Evolutionary conservation across 2,113 vertebrate genomes (phyloP).

Genomic region (Podocnemis expansa): DNA sequence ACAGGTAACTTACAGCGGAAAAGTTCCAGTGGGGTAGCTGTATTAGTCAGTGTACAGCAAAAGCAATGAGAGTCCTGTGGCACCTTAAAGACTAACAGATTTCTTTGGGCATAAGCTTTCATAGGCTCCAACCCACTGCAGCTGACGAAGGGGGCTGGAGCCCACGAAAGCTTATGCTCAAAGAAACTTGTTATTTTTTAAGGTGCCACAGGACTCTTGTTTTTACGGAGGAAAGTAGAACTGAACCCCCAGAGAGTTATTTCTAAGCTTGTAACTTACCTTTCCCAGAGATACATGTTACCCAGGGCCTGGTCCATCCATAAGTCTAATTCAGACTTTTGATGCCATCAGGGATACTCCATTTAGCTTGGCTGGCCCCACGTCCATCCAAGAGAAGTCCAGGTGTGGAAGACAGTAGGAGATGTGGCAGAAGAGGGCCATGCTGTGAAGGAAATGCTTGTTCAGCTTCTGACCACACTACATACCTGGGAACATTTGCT

Average conservation of each 20-base stretch:
- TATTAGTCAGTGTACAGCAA: too few species aligned
- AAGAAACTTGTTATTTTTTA: too few species aligned
- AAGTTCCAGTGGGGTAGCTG: too few species aligned
- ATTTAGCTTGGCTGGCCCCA: background rate
- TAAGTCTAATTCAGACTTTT: background rate
- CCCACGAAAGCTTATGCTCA: too few species aligned
- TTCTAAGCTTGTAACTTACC: background rate
- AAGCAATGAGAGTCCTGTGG: too few species aligned
- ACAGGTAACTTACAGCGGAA: background rate
- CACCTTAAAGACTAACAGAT: too few species aligned
- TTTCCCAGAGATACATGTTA: background rate
- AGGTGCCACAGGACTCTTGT: too few species aligned
- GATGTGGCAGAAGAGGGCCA: background rate
- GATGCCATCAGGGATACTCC: accelerated
- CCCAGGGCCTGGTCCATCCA: background rate
- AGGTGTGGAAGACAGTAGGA: background rate
- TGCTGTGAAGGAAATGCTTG: background rate
- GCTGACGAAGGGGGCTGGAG: too few species aligned
- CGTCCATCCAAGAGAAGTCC: background rate
- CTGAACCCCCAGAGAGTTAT: background rate
- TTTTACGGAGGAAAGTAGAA: background rate
- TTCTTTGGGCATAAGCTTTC: too few species aligned
- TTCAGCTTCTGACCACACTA: background rate
- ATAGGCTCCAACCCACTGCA: too few species aligned
- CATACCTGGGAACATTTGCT: background rate